Conservation (phyloP, 2,797 vertebrate genomes). For the Acanthopagrus latus region DNA sequence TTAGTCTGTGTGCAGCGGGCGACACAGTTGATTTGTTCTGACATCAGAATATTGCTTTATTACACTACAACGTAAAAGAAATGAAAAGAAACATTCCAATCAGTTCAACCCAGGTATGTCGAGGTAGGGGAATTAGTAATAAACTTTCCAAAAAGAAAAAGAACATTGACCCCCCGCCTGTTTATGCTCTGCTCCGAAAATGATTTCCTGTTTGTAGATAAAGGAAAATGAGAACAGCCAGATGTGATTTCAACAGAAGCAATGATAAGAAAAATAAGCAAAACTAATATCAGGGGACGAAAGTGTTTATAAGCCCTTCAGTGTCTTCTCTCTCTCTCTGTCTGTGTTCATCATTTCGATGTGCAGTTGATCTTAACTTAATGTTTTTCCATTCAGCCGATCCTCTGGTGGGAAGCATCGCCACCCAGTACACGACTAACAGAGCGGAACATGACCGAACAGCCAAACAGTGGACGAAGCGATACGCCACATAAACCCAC, state of each 20-base stretch:
- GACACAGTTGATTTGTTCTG: not conserved
- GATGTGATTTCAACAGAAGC: too few relatives aligned
- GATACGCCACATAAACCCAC: constrained; percentile 92
- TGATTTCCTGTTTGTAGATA: not conserved
- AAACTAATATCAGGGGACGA: not conserved
- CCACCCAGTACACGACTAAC: constrained; percentile 97
- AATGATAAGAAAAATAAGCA: not conserved
- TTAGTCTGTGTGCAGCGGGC: not conserved
- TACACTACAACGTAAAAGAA: not conserved
- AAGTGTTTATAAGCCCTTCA: not conserved
- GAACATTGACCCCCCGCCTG: not conserved
- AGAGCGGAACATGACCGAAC: constrained; percentile 97
- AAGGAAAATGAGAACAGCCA: not conserved
- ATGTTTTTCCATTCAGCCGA: constrained; percentile 85
- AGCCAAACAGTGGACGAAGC: constrained; percentile 98
- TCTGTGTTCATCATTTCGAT: not conserved
- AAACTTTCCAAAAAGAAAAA: not conserved
- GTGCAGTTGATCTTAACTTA: constrained; percentile 3
- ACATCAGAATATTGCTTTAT: not conserved
- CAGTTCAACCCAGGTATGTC: not conserved
- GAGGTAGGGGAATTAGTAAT: fast-evolving
- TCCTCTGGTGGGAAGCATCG: constrained; percentile 96
- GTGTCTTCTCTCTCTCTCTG: not conserved
- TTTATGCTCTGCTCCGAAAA: not conserved
- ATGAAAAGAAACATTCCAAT: not conserved